phyloP scores from a whole-genome alignment of 2,113 vertebrate species.

The Pseudorasbora parva region DNA sequence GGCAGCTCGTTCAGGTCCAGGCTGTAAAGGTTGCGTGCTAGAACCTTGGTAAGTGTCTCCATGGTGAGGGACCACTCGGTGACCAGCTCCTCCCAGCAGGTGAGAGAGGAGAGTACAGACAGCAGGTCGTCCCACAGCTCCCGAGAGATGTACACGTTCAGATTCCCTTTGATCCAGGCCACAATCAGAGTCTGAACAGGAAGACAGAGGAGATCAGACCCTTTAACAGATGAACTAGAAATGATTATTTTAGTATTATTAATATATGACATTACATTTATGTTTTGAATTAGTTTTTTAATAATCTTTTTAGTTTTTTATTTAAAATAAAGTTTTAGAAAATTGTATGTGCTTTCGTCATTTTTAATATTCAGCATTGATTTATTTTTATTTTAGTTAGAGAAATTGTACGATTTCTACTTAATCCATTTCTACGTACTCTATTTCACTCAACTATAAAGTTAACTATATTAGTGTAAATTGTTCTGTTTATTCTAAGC shows the following conservation, averaged over 20 bases:
- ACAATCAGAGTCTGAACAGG: conserved; percentile 93
- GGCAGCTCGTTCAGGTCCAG: conserved; percentile 95
- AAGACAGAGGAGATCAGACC: background rate
- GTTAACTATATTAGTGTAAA: no score
- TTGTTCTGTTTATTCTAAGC: no score
- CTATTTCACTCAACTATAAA: no score
- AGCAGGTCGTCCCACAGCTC: conserved; percentile 98
- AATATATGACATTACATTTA: background rate
- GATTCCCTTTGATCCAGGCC: conserved; percentile 98
- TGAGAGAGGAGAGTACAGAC: conserved; percentile 92
- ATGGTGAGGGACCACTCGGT: conserved; percentile 99
- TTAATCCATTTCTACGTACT: no score
- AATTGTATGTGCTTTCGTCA: no score
- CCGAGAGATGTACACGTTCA: conserved; percentile 96
- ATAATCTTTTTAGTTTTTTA: background rate
- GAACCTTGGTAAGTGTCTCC: conserved; percentile 98
- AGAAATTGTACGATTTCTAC: background rate
- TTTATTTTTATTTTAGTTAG: background rate
- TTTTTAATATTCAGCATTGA: background rate
- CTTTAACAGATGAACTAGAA: background rate
- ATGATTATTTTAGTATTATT: background rate
- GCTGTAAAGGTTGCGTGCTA: conserved; percentile 95
- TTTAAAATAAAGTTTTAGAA: background rate
- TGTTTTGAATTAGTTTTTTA: background rate
- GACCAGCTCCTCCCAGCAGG: conserved; percentile 97